Percentiles rank a stretch among this genome's conserved stretches.
These are phyloP conservation scores for Coremacera marginata DNA, from an alignment of 2,888 invertebrate species.

Conservation along the genomic window DNA sequence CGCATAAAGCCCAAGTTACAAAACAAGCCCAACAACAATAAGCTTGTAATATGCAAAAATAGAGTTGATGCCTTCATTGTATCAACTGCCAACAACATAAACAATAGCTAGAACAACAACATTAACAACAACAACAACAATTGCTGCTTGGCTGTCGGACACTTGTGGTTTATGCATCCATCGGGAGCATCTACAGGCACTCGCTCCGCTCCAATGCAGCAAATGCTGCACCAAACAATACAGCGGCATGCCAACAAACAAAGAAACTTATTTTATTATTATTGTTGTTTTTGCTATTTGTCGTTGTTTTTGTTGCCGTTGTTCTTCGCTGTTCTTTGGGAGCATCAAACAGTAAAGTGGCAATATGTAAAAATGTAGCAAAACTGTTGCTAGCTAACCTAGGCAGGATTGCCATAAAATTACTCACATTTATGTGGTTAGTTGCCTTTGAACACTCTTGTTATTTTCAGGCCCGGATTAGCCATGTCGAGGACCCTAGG, in stretches of 20 bases:
- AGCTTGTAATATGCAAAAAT: conserved; percentile 3
- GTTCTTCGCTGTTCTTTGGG: neutral
- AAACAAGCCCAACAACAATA: conserved; percentile 17
- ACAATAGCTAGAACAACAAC: neutral
- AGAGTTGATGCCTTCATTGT: neutral
- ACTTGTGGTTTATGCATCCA: conserved; percentile 35
- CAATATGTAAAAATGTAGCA: neutral
- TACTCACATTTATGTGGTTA: too few species aligned
- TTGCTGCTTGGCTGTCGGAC: conserved; percentile 17
- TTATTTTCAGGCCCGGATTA: too few species aligned
- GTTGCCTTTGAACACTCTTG: too few species aligned
- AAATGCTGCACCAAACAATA: conserved; percentile 27
- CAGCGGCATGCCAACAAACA: conserved; percentile 13
- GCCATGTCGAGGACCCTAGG: too few species aligned
- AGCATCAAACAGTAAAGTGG: neutral
- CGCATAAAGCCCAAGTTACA: neutral
- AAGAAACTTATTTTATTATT: neutral
- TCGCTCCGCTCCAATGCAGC: conserved; percentile 7
- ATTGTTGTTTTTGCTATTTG: neutral
- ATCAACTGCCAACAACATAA: neutral
- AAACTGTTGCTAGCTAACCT: neutral
- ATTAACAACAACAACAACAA: neutral
- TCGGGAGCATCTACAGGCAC: neutral
- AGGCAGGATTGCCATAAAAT: too few species aligned
- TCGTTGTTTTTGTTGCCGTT: neutral